Percentiles rank a stretch among this genome's conserved stretches.
Evolutionary conservation across 2,113 vertebrate genomes (phyloP).

Genomic region (Pimephales promelas): DNA sequence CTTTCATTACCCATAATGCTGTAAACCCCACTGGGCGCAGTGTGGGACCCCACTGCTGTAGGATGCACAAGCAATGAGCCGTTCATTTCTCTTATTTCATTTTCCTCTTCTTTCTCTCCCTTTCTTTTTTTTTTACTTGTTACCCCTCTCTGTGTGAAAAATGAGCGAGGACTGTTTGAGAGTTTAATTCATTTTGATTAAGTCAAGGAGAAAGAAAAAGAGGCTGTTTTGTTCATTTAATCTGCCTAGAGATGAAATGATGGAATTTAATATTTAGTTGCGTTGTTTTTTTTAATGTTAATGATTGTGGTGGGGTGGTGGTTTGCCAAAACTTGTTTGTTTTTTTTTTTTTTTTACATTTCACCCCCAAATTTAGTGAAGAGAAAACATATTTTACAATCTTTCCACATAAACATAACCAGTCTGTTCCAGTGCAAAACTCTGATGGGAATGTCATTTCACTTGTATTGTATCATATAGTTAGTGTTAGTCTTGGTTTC

Average conservation of each 20-base stretch:
- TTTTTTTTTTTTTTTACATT: background rate
- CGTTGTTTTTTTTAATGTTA: background rate
- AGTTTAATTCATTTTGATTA: conserved; percentile 47
- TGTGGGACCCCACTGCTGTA: conserved; percentile 49
- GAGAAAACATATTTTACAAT: background rate
- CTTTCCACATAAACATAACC: conserved; percentile 1
- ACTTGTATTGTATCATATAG: background rate
- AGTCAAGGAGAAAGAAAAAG: conserved; percentile 24
- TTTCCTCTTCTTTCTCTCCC: conserved; percentile 13
- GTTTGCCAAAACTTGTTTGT: background rate
- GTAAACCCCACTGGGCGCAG: conserved; percentile 47
- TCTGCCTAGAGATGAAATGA: conserved; percentile 12
- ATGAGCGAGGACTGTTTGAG: conserved; percentile 40
- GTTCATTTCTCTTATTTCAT: conserved; percentile 32
- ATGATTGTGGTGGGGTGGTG: background rate
- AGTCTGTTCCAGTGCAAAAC: background rate
- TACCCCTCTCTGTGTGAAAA: conserved; percentile 55
- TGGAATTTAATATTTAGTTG: background rate
- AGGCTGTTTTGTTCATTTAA: conserved; percentile 26
- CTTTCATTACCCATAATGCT: conserved; percentile 47
- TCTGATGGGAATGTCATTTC: background rate
- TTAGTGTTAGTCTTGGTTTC: background rate
- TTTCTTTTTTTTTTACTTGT: conserved; percentile 27
- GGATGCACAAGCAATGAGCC: conserved; percentile 56
- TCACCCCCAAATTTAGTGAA: background rate